Base-by-base conservation (phyloP, 2,113 vertebrate species). In the Melanotaenia duboulayi region DNA sequence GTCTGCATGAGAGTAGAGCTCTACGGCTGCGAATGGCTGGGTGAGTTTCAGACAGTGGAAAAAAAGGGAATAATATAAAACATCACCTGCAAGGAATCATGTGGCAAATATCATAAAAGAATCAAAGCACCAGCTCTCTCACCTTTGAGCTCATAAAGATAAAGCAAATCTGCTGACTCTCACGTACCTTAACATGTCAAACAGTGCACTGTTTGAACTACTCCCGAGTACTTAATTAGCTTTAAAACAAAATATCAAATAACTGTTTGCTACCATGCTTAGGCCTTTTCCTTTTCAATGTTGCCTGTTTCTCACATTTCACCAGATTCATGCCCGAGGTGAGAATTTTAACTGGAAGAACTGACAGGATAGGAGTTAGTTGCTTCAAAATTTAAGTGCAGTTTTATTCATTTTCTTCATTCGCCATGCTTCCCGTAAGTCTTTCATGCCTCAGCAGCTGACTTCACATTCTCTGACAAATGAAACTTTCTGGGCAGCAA, bases 1-100 rank as follows among this genome's bases (percentile, higher is more conserved):
- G 96, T 99, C 74, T 99, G 98, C 89, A 95, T 99, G 94, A 93
- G 98, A 0, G 98, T 99, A 80, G 98, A 99, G 90, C 95, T 99
- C 17, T 99, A 99, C 0, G 98, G 98, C 88, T 99, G 98, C 2
- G 94, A 95, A 80, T 99, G 97, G 98, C 93, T 99, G 60, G 98
- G 98, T 98, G 91, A 80, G 95, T 87, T 13, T 17, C 16, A 35
- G 12, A 35, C 24, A 28, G 49, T 24, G 23, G 32, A 16, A 2
- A 48, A 22, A 4, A 32, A 35, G 37, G 20, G n/a, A 8, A n/a
- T 19, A 10, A 46, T 57, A 14, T 50, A 14, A 49, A 16, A 23
- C 23, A 4, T 9, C 17, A 32, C 16, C 12, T 55, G 14, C 0
- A 19, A 16, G 51, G 6, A 35, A 52, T 52, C 32, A 64, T 11